phyloP scores from a whole-genome alignment of 2,113 vertebrate species.

The Gallinago undulata region DNA sequence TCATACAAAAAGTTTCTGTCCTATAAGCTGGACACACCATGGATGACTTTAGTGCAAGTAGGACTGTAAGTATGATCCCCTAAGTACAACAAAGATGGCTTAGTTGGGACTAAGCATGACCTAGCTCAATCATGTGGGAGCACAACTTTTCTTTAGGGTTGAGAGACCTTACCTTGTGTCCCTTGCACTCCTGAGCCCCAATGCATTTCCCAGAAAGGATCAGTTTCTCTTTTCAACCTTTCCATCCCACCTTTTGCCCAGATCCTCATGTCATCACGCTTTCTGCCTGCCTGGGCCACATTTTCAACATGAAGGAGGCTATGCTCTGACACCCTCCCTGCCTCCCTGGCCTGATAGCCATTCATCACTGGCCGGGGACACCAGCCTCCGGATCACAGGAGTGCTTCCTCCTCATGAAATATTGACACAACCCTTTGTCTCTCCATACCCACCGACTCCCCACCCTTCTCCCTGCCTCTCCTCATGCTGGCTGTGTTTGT shows the following conservation, averaged over 20 bases:
- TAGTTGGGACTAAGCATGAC: background rate
- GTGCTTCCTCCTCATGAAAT: background rate
- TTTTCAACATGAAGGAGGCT: background rate
- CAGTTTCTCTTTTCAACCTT: background rate
- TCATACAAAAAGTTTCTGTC: background rate
- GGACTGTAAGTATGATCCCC: background rate
- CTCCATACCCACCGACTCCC: background rate
- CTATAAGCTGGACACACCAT: background rate
- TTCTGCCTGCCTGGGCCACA: background rate
- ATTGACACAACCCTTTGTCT: background rate
- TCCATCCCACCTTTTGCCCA: background rate
- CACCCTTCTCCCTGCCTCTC: background rate
- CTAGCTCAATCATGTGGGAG: background rate
- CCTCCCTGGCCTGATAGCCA: background rate
- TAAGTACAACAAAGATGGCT: background rate
- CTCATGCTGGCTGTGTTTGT: constrained; percentile 1
- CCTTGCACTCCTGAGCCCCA: background rate
- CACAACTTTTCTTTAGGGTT: background rate
- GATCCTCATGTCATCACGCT: background rate
- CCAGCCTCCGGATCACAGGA: background rate
- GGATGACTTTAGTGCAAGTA: background rate
- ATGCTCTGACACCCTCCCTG: background rate
- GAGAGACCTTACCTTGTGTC: background rate
- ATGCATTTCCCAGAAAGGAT: background rate
- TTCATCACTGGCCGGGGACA: background rate